phyloP scores from a whole-genome alignment of 1,140 invertebrate species.

The Rhyacophila brunnea region DNA sequence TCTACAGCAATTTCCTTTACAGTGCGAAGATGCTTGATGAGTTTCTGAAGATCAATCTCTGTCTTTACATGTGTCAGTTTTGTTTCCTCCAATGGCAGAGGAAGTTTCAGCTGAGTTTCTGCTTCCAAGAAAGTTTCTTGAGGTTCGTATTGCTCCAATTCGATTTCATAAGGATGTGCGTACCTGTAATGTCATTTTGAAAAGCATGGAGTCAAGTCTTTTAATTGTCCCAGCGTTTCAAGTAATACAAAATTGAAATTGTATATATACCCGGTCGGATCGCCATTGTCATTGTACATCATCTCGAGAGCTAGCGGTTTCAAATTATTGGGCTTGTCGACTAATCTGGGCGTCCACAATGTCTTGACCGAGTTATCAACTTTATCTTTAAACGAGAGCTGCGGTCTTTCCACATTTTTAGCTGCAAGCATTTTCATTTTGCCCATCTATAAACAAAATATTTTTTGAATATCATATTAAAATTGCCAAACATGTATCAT shows the following conservation, averaged over 20 bases:
- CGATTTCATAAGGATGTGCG: constrained; percentile 87
- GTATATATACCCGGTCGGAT: constrained; percentile 43
- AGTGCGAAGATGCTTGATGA: constrained; percentile 66
- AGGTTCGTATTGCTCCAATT: constrained; percentile 72
- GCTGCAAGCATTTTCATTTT: constrained; percentile 66
- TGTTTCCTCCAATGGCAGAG: constrained; percentile 62
- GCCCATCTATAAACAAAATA: constrained; percentile 37
- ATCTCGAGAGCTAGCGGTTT: constrained; percentile 76
- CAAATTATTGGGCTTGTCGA: constrained; percentile 84
- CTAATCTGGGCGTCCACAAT: constrained; percentile 80
- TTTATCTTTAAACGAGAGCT: constrained; percentile 80
- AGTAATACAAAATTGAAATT: too few relatives aligned
- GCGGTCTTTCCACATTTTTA: constrained; percentile 78
- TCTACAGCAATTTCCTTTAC: constrained; percentile 56
- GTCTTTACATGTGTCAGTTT: constrained; percentile 69
- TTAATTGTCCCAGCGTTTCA: too few relatives aligned
- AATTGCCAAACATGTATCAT: not conserved
- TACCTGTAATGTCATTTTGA: constrained; percentile 55
- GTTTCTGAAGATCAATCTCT: constrained; percentile 60
- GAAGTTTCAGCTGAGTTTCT: constrained; percentile 40
- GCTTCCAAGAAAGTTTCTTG: constrained; percentile 51
- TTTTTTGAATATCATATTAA: not conserved
- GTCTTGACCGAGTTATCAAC: constrained; percentile 72
- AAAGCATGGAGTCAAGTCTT: too few relatives aligned
- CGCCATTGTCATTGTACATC: constrained; percentile 62